Evolutionary conservation across 2,888 invertebrate genomes (phyloP).

Genomic region (Vesta saturnalis): DNA sequence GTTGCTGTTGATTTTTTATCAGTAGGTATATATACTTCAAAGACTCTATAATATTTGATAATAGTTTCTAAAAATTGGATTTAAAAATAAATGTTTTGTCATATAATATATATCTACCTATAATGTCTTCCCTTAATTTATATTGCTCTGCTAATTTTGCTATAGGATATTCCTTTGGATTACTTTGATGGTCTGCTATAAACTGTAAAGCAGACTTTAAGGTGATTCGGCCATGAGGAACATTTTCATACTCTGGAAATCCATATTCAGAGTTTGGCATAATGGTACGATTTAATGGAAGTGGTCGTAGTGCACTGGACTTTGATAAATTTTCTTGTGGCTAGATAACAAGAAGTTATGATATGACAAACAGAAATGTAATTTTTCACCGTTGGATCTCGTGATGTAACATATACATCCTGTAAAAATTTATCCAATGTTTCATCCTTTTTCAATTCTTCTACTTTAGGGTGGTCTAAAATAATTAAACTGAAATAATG

Average conservation of each 20-base stretch:
- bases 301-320: slow-evolving; percentile 59
- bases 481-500: slow-evolving; percentile 23
- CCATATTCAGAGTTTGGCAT: slow-evolving; percentile 72
- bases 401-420: slow-evolving; percentile 78
- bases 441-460: slow-evolving; percentile 70
- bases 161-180: slow-evolving; percentile 68
- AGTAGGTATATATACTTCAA: slow-evolving; percentile 72
- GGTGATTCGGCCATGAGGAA: slow-evolving; percentile 72
- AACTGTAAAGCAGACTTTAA: slow-evolving; percentile 73
- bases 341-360: slow-evolving; percentile 37
- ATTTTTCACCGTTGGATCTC: slow-evolving; percentile 59
- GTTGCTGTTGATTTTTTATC: slow-evolving; percentile 50
- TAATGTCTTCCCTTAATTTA: slow-evolving; percentile 71
- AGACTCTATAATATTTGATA: slow-evolving; percentile 73
- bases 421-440: slow-evolving; percentile 72
- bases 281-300: slow-evolving; percentile 68
- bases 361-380: not conserved
- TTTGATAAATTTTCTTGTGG: slow-evolving; percentile 59
- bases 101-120: slow-evolving; percentile 62
- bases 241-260: slow-evolving; percentile 70
- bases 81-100: not conserved
- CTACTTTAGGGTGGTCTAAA: slow-evolving; percentile 69
- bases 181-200: slow-evolving; percentile 70
- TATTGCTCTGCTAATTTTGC: slow-evolving; percentile 74
- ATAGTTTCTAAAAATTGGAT: slow-evolving; percentile 61